Conservation (phyloP, 2,113 vertebrate genomes). For the Archocentrus centrarchus region DNA sequence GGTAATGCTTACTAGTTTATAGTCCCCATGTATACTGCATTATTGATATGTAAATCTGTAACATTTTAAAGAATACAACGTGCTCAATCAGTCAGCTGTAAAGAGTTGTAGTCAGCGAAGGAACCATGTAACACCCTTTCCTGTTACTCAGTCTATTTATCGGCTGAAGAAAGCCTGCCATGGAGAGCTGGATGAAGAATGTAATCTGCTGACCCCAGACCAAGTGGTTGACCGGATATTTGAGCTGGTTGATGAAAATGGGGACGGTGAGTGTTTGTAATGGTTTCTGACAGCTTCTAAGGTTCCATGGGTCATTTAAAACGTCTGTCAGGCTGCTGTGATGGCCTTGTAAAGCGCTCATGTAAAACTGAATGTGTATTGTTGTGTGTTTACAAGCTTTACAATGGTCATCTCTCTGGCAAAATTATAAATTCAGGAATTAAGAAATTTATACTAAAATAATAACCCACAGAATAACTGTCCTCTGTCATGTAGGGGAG, state of each 20-base stretch:
- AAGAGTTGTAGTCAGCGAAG: neutral
- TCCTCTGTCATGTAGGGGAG: slow-evolving; percentile 81
- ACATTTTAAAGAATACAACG: neutral
- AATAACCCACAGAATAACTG: slow-evolving; percentile 6
- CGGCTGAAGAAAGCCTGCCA: slow-evolving; percentile 92
- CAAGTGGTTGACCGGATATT: slow-evolving; percentile 97
- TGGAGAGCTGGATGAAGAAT: slow-evolving; percentile 82
- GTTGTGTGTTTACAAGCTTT: neutral
- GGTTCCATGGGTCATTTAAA: slow-evolving; percentile 10
- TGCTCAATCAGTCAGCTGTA: neutral
- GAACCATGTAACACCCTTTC: slow-evolving; percentile 8
- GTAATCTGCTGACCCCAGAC: slow-evolving; percentile 87
- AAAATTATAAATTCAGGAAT: neutral
- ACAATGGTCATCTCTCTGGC: neutral
- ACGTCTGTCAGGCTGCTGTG: neutral
- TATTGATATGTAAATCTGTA: neutral
- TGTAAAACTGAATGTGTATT: neutral
- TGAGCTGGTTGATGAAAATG: slow-evolving; percentile 93
- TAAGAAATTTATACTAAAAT: neutral
- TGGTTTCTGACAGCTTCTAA: slow-evolving; percentile 23
- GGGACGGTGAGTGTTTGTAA: slow-evolving; percentile 85
- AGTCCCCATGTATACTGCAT: neutral
- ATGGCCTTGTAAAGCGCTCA: neutral
- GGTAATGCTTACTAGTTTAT: slow-evolving; percentile 75
- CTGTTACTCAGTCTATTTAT: slow-evolving; percentile 88